Evolutionary conservation across 1,140 invertebrate species (phyloP).

Genomic region (Saccostrea echinata): DNA sequence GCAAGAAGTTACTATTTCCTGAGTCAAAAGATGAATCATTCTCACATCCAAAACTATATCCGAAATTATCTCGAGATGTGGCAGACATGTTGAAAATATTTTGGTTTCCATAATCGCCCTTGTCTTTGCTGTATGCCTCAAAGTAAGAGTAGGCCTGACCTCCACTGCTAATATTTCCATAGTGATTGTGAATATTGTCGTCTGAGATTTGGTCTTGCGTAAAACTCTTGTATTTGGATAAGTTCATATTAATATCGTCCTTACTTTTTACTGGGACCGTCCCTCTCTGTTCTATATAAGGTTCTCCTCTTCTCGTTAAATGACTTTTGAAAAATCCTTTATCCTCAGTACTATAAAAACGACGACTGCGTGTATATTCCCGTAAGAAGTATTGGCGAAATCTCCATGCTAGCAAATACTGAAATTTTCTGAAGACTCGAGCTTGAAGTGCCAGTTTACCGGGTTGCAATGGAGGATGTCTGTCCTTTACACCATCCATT

Average conservation of each 20-base stretch:
- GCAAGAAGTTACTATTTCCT: background rate
- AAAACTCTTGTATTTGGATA: background rate
- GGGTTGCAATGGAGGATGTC: background rate
- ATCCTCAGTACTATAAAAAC: background rate
- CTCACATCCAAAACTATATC: background rate
- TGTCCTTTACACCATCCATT: background rate
- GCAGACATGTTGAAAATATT: background rate
- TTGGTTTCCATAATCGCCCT: background rate
- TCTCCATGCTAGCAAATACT: background rate
- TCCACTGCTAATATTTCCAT: background rate
- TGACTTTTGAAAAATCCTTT: background rate
- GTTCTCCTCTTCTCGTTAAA: background rate
- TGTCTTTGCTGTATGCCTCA: background rate
- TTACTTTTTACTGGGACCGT: background rate
- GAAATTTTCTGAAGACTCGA: constrained; percentile 13
- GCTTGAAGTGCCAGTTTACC: background rate
- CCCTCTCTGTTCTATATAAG: background rate
- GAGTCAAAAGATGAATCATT: background rate
- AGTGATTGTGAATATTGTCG: background rate
- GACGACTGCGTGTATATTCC: background rate
- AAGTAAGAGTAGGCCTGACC: background rate
- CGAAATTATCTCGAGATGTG: background rate
- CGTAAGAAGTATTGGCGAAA: background rate
- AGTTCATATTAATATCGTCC: background rate
- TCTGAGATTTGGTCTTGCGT: background rate